Evolutionary conservation across 2,888 invertebrate species (phyloP), one percentile per base, ranked within the genome.

Genomic region (Brachyptera putata): DNA sequence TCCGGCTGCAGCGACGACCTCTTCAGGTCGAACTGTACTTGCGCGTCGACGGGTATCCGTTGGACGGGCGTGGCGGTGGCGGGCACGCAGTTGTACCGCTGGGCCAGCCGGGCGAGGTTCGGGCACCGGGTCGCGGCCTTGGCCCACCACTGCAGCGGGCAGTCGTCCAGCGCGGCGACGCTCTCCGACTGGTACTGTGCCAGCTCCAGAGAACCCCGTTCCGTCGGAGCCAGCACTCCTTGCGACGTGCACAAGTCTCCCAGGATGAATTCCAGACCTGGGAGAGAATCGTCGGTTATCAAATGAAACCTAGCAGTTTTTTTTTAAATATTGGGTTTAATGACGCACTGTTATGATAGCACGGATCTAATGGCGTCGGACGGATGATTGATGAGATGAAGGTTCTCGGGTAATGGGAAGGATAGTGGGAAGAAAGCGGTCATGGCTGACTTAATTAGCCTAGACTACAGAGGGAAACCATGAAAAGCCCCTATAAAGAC

Each of bases 121-220:
- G 77, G 76, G 64, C 75, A 77, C 64, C 76, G 76, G 1, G 72
- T 71, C 1, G 71, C 69, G 2, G 70, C 70, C 62, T 72, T 57
- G 5, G 62, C 55, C 77, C 77, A 78, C 77, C 77, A 78, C 49
- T 75, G 72, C n/a, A 77, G 65, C 1, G 78, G 77, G 64, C 77
- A 77, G 56, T 71, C 73, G 65, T 77, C 76, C 1, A 78, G 68
- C 5, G 75, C 69, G 14, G 76, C 77, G 2, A 74, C 73, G 1
- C 72, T 69, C 63, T 77, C 77, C 1, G 76, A 75, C 58, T 77
- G 75, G 66, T 77, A 78, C 56, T 77, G 77, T 1, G 73, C 73
- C 24, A 77, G 66, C 64, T 78, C 78, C 11, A 76, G 69, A 58
- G 76, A 73, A 0, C 76, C 75, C 57, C 74, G 74, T 61, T 77